Percentiles rank a stretch among this genome's conserved stretches.
Evolutionary conservation across 2,113 vertebrate species (phyloP).

Genomic region (Corythoichthys intestinalis): DNA sequence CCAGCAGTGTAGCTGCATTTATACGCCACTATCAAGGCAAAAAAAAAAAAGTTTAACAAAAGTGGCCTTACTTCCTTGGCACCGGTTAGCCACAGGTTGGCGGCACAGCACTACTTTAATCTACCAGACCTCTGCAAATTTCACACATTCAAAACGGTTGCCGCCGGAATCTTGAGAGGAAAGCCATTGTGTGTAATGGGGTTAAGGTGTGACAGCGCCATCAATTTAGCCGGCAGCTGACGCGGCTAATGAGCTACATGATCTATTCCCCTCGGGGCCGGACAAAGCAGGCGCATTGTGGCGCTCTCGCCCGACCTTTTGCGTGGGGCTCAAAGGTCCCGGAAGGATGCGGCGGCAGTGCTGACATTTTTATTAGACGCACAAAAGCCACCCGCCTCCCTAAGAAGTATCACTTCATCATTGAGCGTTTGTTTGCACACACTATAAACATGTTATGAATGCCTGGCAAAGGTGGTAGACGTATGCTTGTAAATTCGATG

Average conservation of each 20-base stretch:
- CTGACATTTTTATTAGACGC: not conserved
- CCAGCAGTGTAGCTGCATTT: too few species aligned
- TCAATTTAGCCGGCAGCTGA: constrained; percentile 62
- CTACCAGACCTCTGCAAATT: too few species aligned
- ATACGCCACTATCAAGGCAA: too few species aligned
- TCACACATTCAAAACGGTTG: not conserved
- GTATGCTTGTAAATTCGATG: too few species aligned
- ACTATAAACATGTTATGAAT: not conserved
- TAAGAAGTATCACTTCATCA: not conserved
- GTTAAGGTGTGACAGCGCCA: constrained; percentile 61
- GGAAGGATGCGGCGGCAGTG: constrained; percentile 1
- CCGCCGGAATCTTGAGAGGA: not conserved
- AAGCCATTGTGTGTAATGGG: constrained; percentile 49
- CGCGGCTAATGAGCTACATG: constrained; percentile 62
- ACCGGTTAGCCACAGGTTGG: too few species aligned
- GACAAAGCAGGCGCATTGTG: constrained; percentile 26
- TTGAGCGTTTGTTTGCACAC: not conserved
- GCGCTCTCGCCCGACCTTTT: constrained; percentile 1
- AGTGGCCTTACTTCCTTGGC: too few species aligned
- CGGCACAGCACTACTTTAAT: too few species aligned
- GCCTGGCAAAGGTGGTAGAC: not conserved
- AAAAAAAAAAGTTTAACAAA: too few species aligned
- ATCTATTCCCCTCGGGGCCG: constrained; percentile 45
- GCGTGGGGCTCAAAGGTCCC: constrained; percentile 9
- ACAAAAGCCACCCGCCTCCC: not conserved